Conservation (phyloP, 2,888 invertebrate genomes). For the Biston stratarius region DNA sequence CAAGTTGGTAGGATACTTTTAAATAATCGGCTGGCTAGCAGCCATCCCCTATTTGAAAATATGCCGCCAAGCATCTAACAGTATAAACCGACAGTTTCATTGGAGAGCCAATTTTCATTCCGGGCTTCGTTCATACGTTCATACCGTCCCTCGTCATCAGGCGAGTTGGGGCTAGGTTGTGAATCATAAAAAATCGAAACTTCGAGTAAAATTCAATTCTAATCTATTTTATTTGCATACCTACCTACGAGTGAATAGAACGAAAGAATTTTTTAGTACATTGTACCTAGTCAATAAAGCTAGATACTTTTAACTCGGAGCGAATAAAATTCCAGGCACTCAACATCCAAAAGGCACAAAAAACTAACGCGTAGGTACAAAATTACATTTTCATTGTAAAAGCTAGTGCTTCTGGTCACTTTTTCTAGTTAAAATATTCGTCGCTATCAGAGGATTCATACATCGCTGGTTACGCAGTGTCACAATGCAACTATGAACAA, state of each 20-base stretch:
- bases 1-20: no score
- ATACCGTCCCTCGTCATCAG: no score
- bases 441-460: conserved; percentile 78
- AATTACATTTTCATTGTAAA: conserved; percentile 58
- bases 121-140: no score
- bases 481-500: conserved; percentile 79
- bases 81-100: no score
- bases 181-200: neutral
- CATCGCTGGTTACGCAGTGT: conserved; percentile 71
- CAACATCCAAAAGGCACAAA: conserved; percentile 38
- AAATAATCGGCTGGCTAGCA: no score
- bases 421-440: conserved; percentile 74
- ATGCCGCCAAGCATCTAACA: no score
- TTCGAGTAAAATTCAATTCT: neutral
- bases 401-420: conserved; percentile 55
- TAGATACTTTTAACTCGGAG: neutral
- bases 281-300: conserved; percentile 2
- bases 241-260: neutral
- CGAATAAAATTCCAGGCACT: conserved; percentile 28
- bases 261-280: neutral
- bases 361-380: conserved; percentile 24
- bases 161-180: no score
- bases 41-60: no score
- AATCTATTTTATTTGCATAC: neutral
- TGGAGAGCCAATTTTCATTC: no score